These are phyloP conservation scores for Ptychochromis oligacanthus DNA, from an alignment of 2,113 vertebrate species.

Conservation along the genomic window DNA sequence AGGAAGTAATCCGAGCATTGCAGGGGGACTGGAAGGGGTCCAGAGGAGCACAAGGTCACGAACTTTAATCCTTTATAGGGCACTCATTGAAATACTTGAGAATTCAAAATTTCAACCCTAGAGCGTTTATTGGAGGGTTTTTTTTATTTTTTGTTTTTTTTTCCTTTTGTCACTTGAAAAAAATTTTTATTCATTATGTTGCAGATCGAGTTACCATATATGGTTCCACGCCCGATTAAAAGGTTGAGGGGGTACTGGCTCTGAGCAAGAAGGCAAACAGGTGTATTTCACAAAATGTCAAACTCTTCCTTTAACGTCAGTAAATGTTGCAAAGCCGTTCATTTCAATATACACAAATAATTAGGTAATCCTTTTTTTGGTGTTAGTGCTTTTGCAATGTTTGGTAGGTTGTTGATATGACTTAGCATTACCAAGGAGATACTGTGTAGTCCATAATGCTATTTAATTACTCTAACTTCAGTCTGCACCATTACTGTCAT, in stretches of 20 bases:
- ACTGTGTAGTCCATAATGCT: background rate
- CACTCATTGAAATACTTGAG: too few relatives aligned
- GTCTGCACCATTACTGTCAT: slow-evolving; percentile 1
- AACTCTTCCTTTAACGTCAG: background rate
- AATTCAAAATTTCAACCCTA: too few relatives aligned
- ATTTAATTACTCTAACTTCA: background rate
- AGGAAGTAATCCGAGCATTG: background rate
- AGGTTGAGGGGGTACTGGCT: background rate
- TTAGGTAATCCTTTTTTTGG: background rate
- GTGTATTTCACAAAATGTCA: background rate
- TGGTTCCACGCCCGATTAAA: too few relatives aligned
- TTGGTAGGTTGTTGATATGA: slow-evolving; percentile 6
- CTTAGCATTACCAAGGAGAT: background rate
- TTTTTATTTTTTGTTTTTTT: too few relatives aligned
- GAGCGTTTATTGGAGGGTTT: too few relatives aligned
- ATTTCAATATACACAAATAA: background rate
- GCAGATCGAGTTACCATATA: too few relatives aligned
- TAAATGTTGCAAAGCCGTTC: background rate
- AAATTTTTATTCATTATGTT: too few relatives aligned
- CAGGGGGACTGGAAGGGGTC: background rate
- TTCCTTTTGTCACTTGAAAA: too few relatives aligned
- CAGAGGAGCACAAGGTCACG: background rate
- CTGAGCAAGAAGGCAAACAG: background rate
- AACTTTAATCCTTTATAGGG: background rate
- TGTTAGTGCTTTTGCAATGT: slow-evolving; percentile 2